Evolutionary conservation across 2,888 invertebrate species (phyloP).

Genomic region (Xestobium rufovillosum): DNA sequence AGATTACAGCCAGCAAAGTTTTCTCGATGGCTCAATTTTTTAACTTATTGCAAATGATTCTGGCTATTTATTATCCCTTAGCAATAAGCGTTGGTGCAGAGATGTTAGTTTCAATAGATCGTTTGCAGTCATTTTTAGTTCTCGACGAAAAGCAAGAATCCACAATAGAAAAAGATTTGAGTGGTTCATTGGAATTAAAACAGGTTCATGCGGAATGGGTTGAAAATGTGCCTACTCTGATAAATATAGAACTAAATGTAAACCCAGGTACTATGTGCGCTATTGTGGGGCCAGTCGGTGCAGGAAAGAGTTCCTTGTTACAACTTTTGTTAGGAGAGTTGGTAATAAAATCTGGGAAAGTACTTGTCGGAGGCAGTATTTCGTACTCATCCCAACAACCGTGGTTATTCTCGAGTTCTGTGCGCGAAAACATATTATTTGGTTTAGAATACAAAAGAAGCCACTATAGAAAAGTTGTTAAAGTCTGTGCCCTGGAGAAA

Average conservation of each 20-base stretch:
- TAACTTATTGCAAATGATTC: slow-evolving; percentile 20
- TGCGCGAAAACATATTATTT: slow-evolving; percentile 72
- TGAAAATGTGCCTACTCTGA: slow-evolving; percentile 8
- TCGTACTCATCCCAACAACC: slow-evolving; percentile 71
- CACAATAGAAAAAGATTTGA: slow-evolving; percentile 4
- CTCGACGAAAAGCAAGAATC: slow-evolving; percentile 20
- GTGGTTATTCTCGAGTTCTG: slow-evolving; percentile 63
- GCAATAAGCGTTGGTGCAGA: slow-evolving; percentile 21
- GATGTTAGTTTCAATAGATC: slow-evolving; percentile 20
- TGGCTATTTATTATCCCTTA: slow-evolving; percentile 21
- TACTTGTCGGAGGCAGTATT: slow-evolving; percentile 53
- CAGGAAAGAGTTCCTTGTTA: slow-evolving; percentile 61
- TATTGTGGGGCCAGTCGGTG: slow-evolving; percentile 57
- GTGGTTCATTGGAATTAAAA: neutral
- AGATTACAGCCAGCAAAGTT: slow-evolving; percentile 45
- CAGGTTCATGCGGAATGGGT: slow-evolving; percentile 15
- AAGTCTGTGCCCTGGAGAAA: slow-evolving; percentile 54
- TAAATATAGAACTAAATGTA: slow-evolving; percentile 14
- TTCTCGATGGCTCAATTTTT: slow-evolving; percentile 26
- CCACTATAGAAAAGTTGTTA: slow-evolving; percentile 45
- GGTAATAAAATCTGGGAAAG: slow-evolving; percentile 49
- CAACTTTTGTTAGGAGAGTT: slow-evolving; percentile 66
- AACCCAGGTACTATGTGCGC: slow-evolving; percentile 31
- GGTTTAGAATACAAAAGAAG: slow-evolving; percentile 53
- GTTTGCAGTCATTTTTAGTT: slow-evolving; percentile 21